Evolutionary conservation across 2,113 vertebrate genomes (phyloP), one percentile per base, ranked within the genome.

Genomic region (Percopsis transmontana): DNA sequence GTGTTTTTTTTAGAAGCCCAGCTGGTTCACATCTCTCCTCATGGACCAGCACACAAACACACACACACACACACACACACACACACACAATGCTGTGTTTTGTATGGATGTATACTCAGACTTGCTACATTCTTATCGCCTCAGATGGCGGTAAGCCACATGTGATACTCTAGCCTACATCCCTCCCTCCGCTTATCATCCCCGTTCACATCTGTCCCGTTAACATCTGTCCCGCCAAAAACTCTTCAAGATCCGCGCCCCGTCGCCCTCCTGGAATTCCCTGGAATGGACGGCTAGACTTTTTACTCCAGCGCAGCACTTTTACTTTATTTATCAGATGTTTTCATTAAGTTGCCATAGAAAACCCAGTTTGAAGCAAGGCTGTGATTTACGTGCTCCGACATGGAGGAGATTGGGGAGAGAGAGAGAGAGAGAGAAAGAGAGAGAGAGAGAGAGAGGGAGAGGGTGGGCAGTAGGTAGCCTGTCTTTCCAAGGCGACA

Each of bases 161-260:
- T 70, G 71, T 16, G 7, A 71, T 51, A 54, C 73, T 75, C 5
- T 68, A 72, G 59, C 70, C 70, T 20, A 59, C 73, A 68, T 78
- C 67, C 66, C 76, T 71, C 76, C 68, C 68, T 72, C 68, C 33
- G 40, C 76, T 88, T 87, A 85, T 88, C 87, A 79, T 70, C 24
- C 21, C 42, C 54, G n/a, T 44, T 57, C 70, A 82, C 83, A 88
- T 90, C 84, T 85, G 87, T 80, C 66, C n/a, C n/a, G n/a, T n/a
- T 76, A 74, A 41, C 51, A 69, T 80, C 79, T 72, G 78, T 83
- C 75, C 51, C 53, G 41, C 56, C 68, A 83, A 79, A 70, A 81
- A 84, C 74, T 57, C 62, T 81, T 80, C 82, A 68, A 33, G 33
- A 72, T 59, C 76, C 69, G 62, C 74, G 66, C 65, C 61, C 54